Evolutionary conservation across 2,888 invertebrate genomes (phyloP), one percentile per base, ranked within the genome.

Genomic region (Caenorhabditis sp.): DNA sequence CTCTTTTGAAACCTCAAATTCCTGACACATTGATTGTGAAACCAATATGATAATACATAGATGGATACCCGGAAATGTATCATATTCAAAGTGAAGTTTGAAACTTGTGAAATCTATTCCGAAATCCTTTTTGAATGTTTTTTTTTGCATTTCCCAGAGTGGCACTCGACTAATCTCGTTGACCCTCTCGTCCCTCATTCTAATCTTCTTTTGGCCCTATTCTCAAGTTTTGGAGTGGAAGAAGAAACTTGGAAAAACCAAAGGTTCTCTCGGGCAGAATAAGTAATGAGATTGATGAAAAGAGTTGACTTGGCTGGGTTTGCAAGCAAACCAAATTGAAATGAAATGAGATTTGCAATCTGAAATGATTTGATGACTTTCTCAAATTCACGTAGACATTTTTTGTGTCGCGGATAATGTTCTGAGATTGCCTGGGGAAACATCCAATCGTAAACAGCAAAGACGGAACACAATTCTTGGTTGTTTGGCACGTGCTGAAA

Each of bases 211-310:
- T 4, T 35, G n/a, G 2, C 20, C 35, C 20, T 58, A 37, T 35
- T 15, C 44, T 15, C 61, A 47, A 47, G 13, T n/a, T 61, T 37
- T 60, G 18, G 6, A 35, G 37, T 4, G 4, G 32, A 32, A 58
- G 32, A 20, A 35, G 37, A 32, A n/a, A n/a, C n/a, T n/a, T n/a
- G n/a, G n/a, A n/a, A 20, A 60, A 37, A 40, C 20, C 60, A 22
- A 18, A 44, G 44, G 22, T 35, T 32, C n/a, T n/a, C n/a, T 58
- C 37, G 15, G 35, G 64, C 51, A 74, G 60, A 74, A 74, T 74
- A 58, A 74, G 32, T 74, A 65, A 74, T 74, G 47, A 32, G 50
- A 64, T 58, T 51, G 50, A 56, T 20, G 15, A 35, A 58, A 24
- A 18, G 40, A 9, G 18, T 18, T 47, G n/a, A 20, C 47, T 40